A percentile compares a stretch with the other conserved stretches of the same genome.
Conservation (phyloP, 64 coral and sea anemone genomes). For the Porites australiensis region DNA sequence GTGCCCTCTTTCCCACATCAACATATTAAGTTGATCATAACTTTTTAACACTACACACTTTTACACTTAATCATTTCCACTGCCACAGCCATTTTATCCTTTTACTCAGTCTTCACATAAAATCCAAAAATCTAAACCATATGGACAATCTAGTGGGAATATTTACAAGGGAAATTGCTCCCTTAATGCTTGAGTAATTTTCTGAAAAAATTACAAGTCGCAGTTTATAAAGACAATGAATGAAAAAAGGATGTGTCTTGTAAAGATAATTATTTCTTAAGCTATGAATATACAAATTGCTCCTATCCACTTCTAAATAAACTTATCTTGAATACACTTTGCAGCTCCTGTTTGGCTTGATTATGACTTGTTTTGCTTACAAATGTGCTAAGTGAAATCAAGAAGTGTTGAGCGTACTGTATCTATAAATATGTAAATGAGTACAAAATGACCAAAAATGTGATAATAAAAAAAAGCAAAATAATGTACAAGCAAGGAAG, state of each 20-base stretch:
- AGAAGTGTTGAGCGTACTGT: not conserved
- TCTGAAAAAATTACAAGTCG: not conserved
- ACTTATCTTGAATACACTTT: not conserved
- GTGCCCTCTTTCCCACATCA: not conserved
- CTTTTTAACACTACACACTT: not conserved
- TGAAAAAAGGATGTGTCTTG: conserved; percentile 7
- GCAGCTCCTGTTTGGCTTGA: not conserved
- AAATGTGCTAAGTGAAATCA: not conserved
- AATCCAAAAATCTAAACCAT: conserved; percentile 1
- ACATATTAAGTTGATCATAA: not conserved
- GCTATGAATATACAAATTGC: not conserved
- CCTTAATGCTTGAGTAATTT: conserved; percentile 29
- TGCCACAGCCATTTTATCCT: not conserved
- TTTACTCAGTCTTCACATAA: not conserved
- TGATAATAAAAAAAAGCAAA: not conserved
- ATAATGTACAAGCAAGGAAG: conserved; percentile 17
- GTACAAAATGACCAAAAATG: not conserved
- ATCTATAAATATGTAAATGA: not conserved
- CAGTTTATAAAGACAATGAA: conserved; percentile 17
- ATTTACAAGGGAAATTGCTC: conserved; percentile 26
- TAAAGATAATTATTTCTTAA: not conserved
- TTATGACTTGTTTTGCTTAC: not conserved
- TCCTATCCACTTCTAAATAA: not conserved
- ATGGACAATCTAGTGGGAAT: conserved; percentile 36
- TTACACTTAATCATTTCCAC: not conserved